Conservation (phyloP, 2,113 vertebrate species). For the Plecotus auritus region DNA sequence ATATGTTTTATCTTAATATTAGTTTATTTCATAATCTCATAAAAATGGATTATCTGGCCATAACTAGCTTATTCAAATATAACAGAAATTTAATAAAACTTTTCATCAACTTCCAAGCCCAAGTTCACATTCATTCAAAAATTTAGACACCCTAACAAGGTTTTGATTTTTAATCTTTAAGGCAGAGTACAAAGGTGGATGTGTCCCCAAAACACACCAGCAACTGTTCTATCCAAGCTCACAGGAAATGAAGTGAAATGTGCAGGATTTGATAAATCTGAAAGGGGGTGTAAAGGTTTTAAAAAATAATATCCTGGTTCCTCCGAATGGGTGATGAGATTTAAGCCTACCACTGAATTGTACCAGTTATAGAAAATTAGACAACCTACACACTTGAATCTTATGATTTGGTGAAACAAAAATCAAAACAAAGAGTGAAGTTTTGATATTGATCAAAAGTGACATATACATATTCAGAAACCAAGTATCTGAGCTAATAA, state of each 20-base stretch:
- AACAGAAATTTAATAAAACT: constrained; percentile 36
- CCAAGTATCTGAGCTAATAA: neutral
- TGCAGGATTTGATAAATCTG: constrained; percentile 69
- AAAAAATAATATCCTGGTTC: constrained; percentile 71
- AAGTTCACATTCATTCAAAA: constrained; percentile 60
- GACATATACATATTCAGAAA: neutral
- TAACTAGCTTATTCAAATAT: constrained; percentile 13
- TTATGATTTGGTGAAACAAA: neutral
- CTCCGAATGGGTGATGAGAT: constrained; percentile 70
- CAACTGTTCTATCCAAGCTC: constrained; percentile 71
- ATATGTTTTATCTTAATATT: neutral
- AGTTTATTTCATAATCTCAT: neutral
- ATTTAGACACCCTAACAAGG: neutral
- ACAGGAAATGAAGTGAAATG: constrained; percentile 77
- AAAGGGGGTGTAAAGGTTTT: constrained; percentile 70
- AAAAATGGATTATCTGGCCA: neutral
- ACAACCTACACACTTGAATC: constrained; percentile 58
- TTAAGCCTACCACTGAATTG: constrained; percentile 71
- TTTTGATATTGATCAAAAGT: neutral
- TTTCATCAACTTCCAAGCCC: constrained; percentile 51
- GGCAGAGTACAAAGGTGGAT: constrained; percentile 67
- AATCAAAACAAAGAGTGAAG: constrained; percentile 7
- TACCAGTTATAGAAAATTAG: constrained; percentile 47
- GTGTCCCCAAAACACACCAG: constrained; percentile 66
- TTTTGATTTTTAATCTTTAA: constrained; percentile 63